Evolutionary conservation across 1,140 invertebrate genomes (phyloP), one percentile per base, ranked within the genome.

Genomic region (Drosophila bocki): DNA sequence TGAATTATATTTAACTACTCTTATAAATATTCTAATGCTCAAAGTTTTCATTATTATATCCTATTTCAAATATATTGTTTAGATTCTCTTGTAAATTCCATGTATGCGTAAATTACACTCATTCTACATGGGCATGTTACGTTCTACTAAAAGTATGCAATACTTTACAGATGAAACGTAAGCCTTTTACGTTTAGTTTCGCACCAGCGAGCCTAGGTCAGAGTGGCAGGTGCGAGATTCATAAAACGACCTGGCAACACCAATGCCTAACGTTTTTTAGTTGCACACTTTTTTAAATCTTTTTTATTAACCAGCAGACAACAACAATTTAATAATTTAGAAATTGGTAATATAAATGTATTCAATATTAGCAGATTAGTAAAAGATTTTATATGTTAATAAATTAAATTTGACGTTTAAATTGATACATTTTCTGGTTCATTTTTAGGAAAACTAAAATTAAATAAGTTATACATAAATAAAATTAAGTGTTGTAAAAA

Each of bases 91-190:
- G n/a, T 19, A 53, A 56, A 11, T 29, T 56, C 22, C 6, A 2
- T 33, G 17, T 41, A 32, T 3, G 19, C 3, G 7, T 2, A 1
- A 8, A 2, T n/a, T 35, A 26, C 9, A 35, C 29, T 2, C 12
- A 35, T 41, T 69, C 12, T 17, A 33, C 22, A 39, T 33, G 7
- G 8, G 9, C 9, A 35, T 15, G 13, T 53, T 3, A 37, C 32
- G 17, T 15, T 22, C 0, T 15, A 15, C 42, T 3, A 22, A 57
- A 68, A 71, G 50, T 41, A 68, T 47, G 50, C 63, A 32, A 48
- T 44, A 29, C 6, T 15, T 35, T 39, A 3, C 6, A 3, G 1
- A 11, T 7, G 6, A 35, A 0, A 41, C 54, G 54, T 41, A 39
- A 56, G 5, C 13, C 5, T 5, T 3, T 22, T 57, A 57, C 54